phyloP scores from a whole-genome alignment of 2,888 invertebrate genomes.

The Eubasilissa splendida region DNA sequence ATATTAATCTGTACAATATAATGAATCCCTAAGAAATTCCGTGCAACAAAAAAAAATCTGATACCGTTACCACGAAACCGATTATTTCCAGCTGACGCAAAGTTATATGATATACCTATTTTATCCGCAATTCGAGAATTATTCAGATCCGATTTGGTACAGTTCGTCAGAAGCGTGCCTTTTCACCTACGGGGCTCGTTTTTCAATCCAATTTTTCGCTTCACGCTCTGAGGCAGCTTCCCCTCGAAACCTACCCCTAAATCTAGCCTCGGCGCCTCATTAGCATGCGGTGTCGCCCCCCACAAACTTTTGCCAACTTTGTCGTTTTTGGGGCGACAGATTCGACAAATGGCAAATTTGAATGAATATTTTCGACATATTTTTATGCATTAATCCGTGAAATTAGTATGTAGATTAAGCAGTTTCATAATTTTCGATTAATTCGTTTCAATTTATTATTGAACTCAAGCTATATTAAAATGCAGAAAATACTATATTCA shows the following conservation, averaged over 20 bases:
- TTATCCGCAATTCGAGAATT: conserved; percentile 15
- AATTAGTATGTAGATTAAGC: conserved; percentile 10
- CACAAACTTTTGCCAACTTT: conserved; percentile 30
- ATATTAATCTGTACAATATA: too few species aligned
- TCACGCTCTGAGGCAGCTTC: conserved; percentile 30
- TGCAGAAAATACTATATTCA: too few species aligned
- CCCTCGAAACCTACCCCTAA: neutral
- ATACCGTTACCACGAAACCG: neutral
- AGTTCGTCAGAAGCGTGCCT: conserved; percentile 34
- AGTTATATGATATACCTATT: conserved; percentile 11
- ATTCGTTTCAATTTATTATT: too few species aligned
- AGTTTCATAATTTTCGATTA: neutral
- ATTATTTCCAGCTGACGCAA: conserved; percentile 19
- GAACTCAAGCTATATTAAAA: too few species aligned
- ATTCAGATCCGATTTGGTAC: conserved; percentile 33
- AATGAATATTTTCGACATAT: conserved; percentile 24
- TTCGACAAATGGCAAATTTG: conserved; percentile 33
- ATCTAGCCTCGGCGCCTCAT: conserved; percentile 26
- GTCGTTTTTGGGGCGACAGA: conserved; percentile 34
- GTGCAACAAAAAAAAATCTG: too few species aligned
- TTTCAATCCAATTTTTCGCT: conserved; percentile 50
- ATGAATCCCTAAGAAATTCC: too few species aligned
- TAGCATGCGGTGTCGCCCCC: conserved; percentile 42
- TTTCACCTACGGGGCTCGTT: conserved; percentile 40
- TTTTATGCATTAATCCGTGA: conserved; percentile 9